Evolutionary conservation across 2,888 invertebrate genomes (phyloP).

Genomic region (Nephrotoma guestfalica): DNA sequence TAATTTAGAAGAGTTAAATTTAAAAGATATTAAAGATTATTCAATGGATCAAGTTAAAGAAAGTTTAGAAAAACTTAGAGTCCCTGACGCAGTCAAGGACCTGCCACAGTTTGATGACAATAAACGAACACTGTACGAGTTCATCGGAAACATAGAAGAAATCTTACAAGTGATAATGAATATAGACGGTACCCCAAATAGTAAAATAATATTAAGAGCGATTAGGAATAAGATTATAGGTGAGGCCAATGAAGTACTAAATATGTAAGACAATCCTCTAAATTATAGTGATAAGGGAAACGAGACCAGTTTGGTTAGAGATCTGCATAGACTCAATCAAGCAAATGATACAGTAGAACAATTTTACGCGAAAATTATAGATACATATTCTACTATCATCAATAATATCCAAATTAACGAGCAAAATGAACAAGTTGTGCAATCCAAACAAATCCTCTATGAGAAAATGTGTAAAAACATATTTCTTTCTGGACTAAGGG

Average conservation of each 20-base stretch:
- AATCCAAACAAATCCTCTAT: constrained; percentile 13
- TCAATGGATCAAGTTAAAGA: no score
- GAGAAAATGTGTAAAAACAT: constrained; percentile 12
- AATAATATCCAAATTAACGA: constrained; percentile 15
- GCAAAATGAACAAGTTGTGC: constrained; percentile 11
- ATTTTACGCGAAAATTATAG: constrained; percentile 14
- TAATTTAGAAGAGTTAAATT: no score
- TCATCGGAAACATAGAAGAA: constrained; percentile 13
- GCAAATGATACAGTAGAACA: constrained; percentile 11
- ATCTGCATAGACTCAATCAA: constrained; percentile 12
- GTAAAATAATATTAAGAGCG: neutral
- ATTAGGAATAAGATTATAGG: constrained; percentile 14
- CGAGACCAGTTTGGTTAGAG: constrained; percentile 13
- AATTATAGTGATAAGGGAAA: constrained; percentile 13
- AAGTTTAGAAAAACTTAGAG: no score
- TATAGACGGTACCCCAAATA: neutral
- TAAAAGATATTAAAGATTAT: no score
- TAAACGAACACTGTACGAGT: neutral
- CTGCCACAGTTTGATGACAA: neutral
- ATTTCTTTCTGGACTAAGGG: neutral
- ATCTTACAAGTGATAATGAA: constrained; percentile 11
- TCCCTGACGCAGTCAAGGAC: no score
- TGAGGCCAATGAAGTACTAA: constrained; percentile 13
- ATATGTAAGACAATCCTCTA: constrained; percentile 13
- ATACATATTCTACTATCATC: constrained; percentile 13